Evolutionary conservation across 1,140 invertebrate species (phyloP).

Genomic region (Drosophila equinoxialis): DNA sequence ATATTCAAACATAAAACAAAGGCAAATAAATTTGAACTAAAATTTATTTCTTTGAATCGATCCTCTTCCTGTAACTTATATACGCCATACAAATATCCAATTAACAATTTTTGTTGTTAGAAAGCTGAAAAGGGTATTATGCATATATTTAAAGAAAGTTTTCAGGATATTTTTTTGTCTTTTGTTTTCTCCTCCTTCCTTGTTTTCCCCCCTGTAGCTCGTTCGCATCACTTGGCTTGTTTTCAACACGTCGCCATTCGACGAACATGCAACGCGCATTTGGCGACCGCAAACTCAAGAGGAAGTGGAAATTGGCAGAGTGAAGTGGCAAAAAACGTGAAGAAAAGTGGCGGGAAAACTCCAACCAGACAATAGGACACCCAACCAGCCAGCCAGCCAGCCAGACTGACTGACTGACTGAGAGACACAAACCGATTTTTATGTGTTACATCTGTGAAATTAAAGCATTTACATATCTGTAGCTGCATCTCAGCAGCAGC

Average conservation of each 20-base stretch:
- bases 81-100: no score
- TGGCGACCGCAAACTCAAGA: constrained; percentile 66
- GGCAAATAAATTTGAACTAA: no score
- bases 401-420: constrained; percentile 24
- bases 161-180: background rate
- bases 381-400: background rate
- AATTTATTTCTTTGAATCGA: no score
- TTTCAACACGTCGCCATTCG: constrained; percentile 48
- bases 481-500: constrained; percentile 35
- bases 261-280: constrained; percentile 47
- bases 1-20: no score
- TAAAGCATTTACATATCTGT: constrained; percentile 73
- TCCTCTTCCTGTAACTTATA: no score
- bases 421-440: constrained; percentile 45
- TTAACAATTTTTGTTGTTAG: no score
- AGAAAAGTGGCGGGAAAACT: background rate
- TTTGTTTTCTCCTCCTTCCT: background rate
- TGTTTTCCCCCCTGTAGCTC: constrained; percentile 5
- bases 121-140: background rate
- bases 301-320: constrained; percentile 37
- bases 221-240: constrained; percentile 62
- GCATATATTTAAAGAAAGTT: background rate
- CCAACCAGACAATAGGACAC: background rate
- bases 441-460: constrained; percentile 60
- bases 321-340: background rate